Evolutionary conservation across 2,797 vertebrate genomes (phyloP).

Genomic region (Podargus strigoides): DNA sequence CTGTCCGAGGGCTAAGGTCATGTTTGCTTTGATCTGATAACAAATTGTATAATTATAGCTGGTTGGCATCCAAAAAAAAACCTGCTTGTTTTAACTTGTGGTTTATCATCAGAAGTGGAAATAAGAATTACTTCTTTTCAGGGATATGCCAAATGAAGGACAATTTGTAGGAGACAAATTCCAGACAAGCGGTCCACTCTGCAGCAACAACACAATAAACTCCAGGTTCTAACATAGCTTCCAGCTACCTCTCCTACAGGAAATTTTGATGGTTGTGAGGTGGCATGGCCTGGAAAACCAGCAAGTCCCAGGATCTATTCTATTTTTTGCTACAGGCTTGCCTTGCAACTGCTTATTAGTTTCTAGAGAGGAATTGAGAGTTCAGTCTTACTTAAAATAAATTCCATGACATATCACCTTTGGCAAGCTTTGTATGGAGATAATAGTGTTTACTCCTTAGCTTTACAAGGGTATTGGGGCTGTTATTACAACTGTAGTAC

Average conservation of each 20-base stretch:
- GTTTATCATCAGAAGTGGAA: conserved; percentile 6
- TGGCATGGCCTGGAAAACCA: background rate
- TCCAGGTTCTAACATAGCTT: background rate
- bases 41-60: conserved; percentile 3
- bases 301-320: background rate
- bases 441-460: conserved; percentile 35
- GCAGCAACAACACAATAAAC: background rate
- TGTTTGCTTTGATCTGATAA: conserved; percentile 52
- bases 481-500: conserved; percentile 32
- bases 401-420: background rate
- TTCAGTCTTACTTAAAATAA: conserved; percentile 2
- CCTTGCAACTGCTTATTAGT: background rate
- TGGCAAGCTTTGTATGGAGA: conserved; percentile 16
- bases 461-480: background rate
- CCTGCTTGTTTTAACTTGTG: background rate
- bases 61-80: background rate
- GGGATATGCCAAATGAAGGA: background rate
- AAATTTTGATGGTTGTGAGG: background rate
- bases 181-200: background rate
- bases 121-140: background rate
- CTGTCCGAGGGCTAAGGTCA: background rate
- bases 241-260: background rate
- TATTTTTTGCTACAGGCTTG: background rate
- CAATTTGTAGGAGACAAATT: background rate
- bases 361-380: background rate